Evolutionary conservation across 2,797 vertebrate genomes (phyloP).

Genomic region (Coregonus sp.): DNA sequence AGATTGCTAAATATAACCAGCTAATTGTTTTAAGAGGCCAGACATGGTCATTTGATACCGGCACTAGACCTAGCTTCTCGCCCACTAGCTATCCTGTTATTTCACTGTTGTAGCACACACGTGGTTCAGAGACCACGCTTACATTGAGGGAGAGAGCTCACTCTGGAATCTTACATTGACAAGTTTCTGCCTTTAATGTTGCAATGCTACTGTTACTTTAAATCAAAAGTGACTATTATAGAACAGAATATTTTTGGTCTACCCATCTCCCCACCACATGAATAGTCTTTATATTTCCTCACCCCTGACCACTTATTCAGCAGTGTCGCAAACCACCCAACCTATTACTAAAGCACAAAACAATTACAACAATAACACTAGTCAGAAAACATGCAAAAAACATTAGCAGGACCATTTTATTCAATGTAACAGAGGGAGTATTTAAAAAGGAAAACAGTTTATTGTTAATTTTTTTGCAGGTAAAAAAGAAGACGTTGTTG

Average conservation of each 20-base stretch:
- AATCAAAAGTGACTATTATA: conserved; percentile 43
- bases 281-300: neutral
- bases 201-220: conserved; percentile 6
- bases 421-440: too few species aligned
- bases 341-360: neutral
- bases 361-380: neutral
- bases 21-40: conserved; percentile 72
- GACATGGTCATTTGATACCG: conserved; percentile 69
- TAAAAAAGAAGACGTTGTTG: conserved; percentile 16
- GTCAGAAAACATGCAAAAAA: neutral
- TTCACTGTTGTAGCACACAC: conserved; percentile 64
- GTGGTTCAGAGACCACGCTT: conserved; percentile 34
- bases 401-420: neutral
- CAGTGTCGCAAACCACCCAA: neutral
- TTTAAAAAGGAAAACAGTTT: neutral
- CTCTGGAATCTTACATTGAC: too few species aligned
- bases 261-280: neutral
- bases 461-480: neutral
- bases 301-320: neutral
- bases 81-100: conserved; percentile 67
- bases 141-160: too few species aligned
- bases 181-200: neutral
- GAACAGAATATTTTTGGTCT: conserved; percentile 14
- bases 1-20: conserved; percentile 74
- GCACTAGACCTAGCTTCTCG: conserved; percentile 54